Percentiles rank a stretch among this genome's conserved stretches.
These are phyloP conservation scores for Tyto alba DNA, from an alignment of 2,113 vertebrate genomes.

Conservation along the genomic window DNA sequence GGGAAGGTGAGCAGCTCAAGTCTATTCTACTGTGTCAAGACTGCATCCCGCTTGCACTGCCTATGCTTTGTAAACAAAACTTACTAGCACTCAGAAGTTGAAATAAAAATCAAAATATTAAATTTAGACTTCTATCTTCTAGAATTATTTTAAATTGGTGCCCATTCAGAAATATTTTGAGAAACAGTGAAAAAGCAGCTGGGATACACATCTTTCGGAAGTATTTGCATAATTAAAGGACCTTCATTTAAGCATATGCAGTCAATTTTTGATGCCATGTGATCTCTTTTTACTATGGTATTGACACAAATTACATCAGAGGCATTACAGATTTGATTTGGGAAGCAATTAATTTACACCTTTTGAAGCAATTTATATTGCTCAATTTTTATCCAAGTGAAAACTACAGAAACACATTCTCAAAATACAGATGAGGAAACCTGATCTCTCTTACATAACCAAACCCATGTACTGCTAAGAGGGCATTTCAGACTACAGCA, in stretches of 20 bases:
- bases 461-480: rapidly evolving
- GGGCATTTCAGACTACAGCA: background rate
- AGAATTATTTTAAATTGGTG: background rate
- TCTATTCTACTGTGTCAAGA: background rate
- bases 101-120: background rate
- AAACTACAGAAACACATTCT: background rate
- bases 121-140: background rate
- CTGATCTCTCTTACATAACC: background rate
- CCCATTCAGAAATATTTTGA: background rate
- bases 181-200: background rate
- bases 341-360: background rate
- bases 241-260: background rate
- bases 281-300: background rate
- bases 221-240: background rate
- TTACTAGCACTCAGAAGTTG: background rate
- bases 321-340: background rate
- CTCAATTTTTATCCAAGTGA: background rate
- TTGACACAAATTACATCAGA: background rate
- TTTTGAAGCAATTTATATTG: background rate
- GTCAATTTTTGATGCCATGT: background rate
- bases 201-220: background rate
- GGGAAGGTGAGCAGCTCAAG: background rate
- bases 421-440: background rate
- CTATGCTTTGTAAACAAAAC: background rate
- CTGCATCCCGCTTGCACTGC: background rate